Evolutionary conservation across 2,888 invertebrate species (phyloP).

Genomic region (Neoitamus cyanurus): DNA sequence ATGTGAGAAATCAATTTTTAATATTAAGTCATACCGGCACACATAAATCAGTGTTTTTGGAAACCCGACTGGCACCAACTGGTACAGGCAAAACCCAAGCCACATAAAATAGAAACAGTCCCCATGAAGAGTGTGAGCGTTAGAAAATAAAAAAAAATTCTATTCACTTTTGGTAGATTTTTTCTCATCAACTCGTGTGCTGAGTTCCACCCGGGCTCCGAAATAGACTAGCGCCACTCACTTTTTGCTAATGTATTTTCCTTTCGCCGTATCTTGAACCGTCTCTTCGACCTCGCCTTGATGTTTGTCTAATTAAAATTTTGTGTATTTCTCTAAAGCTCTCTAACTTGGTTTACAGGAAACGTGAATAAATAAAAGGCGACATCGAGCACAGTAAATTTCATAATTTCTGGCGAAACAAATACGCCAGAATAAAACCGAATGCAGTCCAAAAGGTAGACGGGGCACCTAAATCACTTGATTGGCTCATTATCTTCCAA

Average conservation of each 20-base stretch:
- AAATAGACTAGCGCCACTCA: not conserved
- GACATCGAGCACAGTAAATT: not conserved
- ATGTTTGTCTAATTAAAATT: not conserved
- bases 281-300: not conserved
- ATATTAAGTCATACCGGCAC: not conserved
- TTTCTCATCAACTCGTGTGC: not conserved
- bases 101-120: no score
- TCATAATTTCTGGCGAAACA: not conserved
- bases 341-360: not conserved
- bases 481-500: slow-evolving; percentile 4
- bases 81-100: not conserved
- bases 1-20: not conserved
- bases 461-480: not conserved
- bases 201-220: not conserved
- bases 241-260: not conserved
- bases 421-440: not conserved
- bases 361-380: not conserved
- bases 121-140: no score
- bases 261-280: no score
- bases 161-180: not conserved
- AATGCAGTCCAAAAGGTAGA: not conserved
- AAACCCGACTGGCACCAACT: not conserved
- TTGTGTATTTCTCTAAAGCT: not conserved
- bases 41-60: not conserved
- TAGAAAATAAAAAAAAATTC: not conserved